A percentile compares a stretch with the other conserved stretches of the same genome.
Evolutionary conservation across 2,797 vertebrate genomes (phyloP).

Genomic region (Adelosebastes latens): DNA sequence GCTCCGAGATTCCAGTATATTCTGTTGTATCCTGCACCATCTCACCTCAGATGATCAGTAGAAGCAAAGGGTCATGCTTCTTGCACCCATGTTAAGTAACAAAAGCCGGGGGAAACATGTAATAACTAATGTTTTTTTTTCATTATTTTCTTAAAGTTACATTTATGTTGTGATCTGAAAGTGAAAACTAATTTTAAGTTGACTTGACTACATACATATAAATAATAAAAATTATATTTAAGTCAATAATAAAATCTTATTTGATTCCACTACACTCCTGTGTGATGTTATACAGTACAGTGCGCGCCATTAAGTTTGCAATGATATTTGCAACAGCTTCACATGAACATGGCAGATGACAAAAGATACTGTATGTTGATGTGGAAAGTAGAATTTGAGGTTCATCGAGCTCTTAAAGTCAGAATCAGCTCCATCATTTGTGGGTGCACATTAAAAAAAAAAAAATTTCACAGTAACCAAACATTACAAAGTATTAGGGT

Average conservation of each 20-base stretch:
- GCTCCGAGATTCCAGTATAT: constrained; percentile 35
- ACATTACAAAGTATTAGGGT: too few relatives aligned
- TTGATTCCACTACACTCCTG: neutral
- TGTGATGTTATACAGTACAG: neutral
- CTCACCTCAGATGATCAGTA: neutral
- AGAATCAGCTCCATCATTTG: too few relatives aligned
- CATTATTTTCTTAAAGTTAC: too few relatives aligned
- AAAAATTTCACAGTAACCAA: too few relatives aligned
- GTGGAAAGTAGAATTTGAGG: neutral
- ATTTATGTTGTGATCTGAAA: too few relatives aligned
- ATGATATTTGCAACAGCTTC: neutral
- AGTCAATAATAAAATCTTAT: neutral
- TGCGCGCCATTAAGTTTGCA: neutral
- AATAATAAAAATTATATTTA: neutral
- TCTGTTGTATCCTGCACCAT: constrained; percentile 12
- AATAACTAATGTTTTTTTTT: too few relatives aligned
- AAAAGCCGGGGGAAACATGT: neutral
- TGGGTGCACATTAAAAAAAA: too few relatives aligned
- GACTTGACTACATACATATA: neutral
- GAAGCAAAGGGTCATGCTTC: neutral
- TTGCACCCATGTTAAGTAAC: neutral
- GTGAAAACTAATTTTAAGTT: neutral
- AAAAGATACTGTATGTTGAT: neutral
- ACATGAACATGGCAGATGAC: neutral
- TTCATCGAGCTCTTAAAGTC: too few relatives aligned